These are phyloP conservation scores for Indicator indicator DNA, from an alignment of 2,113 vertebrate species.

Conservation along the genomic window DNA sequence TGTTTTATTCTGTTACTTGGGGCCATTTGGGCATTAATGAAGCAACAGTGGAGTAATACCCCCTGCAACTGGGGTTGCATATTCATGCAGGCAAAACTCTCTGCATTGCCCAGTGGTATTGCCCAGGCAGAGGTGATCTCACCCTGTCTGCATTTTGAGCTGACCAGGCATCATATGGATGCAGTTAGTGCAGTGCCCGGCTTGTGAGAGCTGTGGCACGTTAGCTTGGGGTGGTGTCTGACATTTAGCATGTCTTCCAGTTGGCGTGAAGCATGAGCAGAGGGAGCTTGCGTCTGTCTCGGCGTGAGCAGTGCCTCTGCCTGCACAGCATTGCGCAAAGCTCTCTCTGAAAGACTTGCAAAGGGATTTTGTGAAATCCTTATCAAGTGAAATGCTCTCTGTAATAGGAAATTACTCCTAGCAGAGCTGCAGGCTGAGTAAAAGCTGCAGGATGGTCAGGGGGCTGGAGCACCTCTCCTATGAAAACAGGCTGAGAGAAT, in stretches of 20 bases:
- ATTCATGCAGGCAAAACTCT: not conserved
- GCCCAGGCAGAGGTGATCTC: conserved; percentile 31
- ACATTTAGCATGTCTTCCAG: conserved; percentile 26
- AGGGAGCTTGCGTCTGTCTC: not conserved
- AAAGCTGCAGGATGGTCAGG: no score
- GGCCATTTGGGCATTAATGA: fast-evolving
- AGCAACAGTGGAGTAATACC: not conserved
- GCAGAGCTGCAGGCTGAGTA: not conserved
- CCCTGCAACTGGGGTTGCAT: not conserved
- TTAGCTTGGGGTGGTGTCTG: not conserved
- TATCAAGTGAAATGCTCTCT: not conserved
- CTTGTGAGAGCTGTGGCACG: not conserved
- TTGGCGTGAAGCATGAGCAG: not conserved
- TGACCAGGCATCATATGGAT: conserved; percentile 37
- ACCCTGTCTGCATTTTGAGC: not conserved
- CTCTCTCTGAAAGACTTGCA: not conserved
- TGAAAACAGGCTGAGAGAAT: no score
- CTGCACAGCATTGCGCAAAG: not conserved
- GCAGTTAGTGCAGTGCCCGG: not conserved
- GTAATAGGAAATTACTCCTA: not conserved
- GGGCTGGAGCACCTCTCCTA: no score
- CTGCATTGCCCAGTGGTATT: not conserved
- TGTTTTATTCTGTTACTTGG: not conserved
- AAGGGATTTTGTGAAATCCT: conserved; percentile 5
- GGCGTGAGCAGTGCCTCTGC: not conserved